A percentile compares a stretch with the other conserved stretches of the same genome.
Evolutionary conservation across 2,113 vertebrate genomes (phyloP).

Genomic region (Gorilla gorilla): DNA sequence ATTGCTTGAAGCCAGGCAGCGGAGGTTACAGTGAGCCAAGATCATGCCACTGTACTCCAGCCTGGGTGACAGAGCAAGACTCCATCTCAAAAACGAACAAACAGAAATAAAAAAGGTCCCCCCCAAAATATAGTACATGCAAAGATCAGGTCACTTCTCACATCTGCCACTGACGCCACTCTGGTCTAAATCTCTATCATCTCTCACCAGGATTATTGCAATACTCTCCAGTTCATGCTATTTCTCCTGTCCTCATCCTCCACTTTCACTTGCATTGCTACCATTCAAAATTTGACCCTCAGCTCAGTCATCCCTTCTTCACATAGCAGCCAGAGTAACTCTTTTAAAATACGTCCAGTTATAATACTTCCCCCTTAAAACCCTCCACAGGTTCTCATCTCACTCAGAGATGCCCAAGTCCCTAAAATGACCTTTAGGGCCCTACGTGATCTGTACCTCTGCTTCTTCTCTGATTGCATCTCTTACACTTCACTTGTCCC

Average conservation of each 20-base stretch:
- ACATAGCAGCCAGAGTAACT: background rate
- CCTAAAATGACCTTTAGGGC: background rate
- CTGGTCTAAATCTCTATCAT: background rate
- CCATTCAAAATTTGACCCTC: background rate
- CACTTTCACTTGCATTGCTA: background rate
- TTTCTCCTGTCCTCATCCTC: background rate
- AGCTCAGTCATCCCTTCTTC: background rate
- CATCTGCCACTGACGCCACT: background rate
- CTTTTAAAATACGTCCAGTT: background rate
- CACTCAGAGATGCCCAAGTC: background rate
- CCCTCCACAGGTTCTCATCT: background rate
- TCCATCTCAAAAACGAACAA: too few species aligned
- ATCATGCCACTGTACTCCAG: too few species aligned
- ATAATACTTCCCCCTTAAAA: background rate
- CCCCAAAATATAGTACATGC: background rate
- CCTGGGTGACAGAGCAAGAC: too few species aligned
- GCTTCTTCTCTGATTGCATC: background rate
- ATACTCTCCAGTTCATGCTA: background rate
- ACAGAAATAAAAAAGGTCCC: too few species aligned
- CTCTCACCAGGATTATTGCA: background rate
- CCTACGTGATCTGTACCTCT: accelerated
- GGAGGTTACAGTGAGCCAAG: too few species aligned
- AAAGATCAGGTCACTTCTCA: background rate
- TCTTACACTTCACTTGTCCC: background rate
- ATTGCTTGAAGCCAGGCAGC: too few species aligned